Evolutionary conservation across 2,797 vertebrate genomes (phyloP), one percentile per base, ranked within the genome.

Genomic region (Sparidentex hasta): DNA sequence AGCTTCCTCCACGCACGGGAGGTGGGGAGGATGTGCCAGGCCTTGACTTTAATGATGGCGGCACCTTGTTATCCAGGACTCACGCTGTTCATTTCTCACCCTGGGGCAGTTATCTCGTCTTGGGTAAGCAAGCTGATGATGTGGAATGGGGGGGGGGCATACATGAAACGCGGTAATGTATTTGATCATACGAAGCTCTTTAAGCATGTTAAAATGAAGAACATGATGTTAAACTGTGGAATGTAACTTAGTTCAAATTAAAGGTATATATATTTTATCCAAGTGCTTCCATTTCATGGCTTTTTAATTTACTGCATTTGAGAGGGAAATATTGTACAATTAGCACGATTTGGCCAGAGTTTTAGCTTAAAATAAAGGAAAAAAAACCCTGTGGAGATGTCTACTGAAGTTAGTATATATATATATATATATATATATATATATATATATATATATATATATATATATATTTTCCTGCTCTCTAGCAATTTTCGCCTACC

Each of bases 31-130:
- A 71, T 62, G 81, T 58, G 65, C 72, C 74, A 65, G 72, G 56
- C 57, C 70, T 61, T 41, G 21, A 70, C 61, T 78, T 81, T 85
- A 83, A 89, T 85, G 80, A 91, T 74, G 38, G 65, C 59, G 80
- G 65, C 59, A 69, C 75, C 80, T 89, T 86, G 79, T 86, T 89
- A 86, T 83, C 80, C 65, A 14, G 65, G 78, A 69, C 68, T 71
- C 86, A 76, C 81, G 87, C 77, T 85, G 65, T 81, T 67, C 66
- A 29, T 80, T 69, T 83, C 38, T 55, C 66, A 82, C 52, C 74
- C 66, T 1, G 46, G 52, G 62, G 81, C 61, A 64, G 52, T 54
- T 77, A 38, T 38, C 38, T 38, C 9, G 63, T 78, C 58, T 65
- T 62, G 66, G 47, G 75, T 85, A 79, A 83, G 74, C 47, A 50